Base-by-base conservation (phyloP, 92 coral and sea anemone genomes). In the Plumapathes pennacea region DNA sequence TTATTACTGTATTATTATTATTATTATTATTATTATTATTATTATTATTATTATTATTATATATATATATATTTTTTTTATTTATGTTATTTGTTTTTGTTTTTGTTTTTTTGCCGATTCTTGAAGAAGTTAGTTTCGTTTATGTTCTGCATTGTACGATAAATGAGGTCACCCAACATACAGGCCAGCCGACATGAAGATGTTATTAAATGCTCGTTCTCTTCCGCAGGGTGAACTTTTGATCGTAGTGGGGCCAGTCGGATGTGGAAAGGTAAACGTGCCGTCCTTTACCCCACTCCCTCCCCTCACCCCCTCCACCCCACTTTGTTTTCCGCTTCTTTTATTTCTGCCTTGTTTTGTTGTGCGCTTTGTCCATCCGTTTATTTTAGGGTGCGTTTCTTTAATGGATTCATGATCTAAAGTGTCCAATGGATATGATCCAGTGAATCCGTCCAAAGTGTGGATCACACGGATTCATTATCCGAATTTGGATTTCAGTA, bases 191-290 rank as follows among this genome's bases (percentile, higher is more conserved):
- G n/a, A n/a, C n/a, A n/a, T 15, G 22, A 42, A 37, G 42, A 37
- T 10, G 42, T 10, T n/a, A 37, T 37, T 37, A n/a, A 10, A 37
- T 37, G 1, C 24, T 12, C 14, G 55, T 38, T 36, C 0, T 31
- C 37, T 20, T 50, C 43, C 32, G 14, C 50, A 92, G 98, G 91
- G 98, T 1, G 98, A 92, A 30, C 89, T 92, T 22, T 74, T 85
- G 23, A 84, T 89, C 75, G 80, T 92, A 5, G 63, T 92, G 21
- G 98, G 96, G 26, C 96, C 96, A 10, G 98, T 92, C 25, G 98
- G 98, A 0, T 60, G 86, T 25, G 98, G 98, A 73, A 94, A 94
- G 91, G 99, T 94, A 62, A 33, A 13, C n/a, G n/a, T n/a, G n/a
- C n/a, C n/a, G n/a, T n/a, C n/a, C n/a, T n/a, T n/a, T n/a, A n/a